A percentile compares a stretch with the other conserved stretches of the same genome.
These are phyloP conservation scores for Anguilla rostrata DNA, from an alignment of 2,113 vertebrate genomes.

Conservation along the genomic window DNA sequence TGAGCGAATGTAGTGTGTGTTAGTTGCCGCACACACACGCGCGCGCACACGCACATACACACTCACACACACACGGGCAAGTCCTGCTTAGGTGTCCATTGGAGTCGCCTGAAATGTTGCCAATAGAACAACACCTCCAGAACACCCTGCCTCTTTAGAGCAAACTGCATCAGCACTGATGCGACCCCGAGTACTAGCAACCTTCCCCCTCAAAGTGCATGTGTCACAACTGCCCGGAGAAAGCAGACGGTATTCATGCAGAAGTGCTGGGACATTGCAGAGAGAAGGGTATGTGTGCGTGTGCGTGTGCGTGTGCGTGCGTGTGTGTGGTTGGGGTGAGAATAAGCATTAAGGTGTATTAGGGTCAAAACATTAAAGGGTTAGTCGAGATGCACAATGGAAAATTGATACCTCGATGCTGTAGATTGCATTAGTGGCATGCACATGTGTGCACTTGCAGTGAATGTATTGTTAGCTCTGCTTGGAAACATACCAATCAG, in stretches of 20 bases:
- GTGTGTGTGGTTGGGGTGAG: neutral
- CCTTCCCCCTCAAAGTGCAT: neutral
- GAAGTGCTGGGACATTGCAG: neutral
- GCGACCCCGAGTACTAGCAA: neutral
- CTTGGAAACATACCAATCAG: neutral
- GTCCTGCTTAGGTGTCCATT: slow-evolving; percentile 49
- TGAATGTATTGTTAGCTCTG: neutral
- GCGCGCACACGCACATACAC: slow-evolving; percentile 11
- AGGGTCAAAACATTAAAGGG: slow-evolving; percentile 11
- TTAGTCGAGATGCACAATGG: neutral
- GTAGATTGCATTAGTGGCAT: neutral
- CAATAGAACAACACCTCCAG: slow-evolving; percentile 55
- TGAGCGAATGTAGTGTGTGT: slow-evolving; percentile 65
- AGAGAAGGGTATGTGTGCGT: too few relatives aligned
- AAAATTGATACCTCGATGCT: neutral
- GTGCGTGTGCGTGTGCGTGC: too few relatives aligned
- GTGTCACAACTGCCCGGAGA: neutral
- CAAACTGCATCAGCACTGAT: neutral
- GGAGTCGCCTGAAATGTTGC: slow-evolving; percentile 60
- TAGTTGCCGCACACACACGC: slow-evolving; percentile 48
- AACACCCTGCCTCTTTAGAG: slow-evolving; percentile 28
- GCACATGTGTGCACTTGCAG: neutral
- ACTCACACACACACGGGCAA: slow-evolving; percentile 53
- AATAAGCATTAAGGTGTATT: slow-evolving; percentile 3
- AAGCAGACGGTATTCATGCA: neutral